Percentiles rank a stretch among this genome's conserved stretches.
Conservation (phyloP, 2,797 vertebrate genomes). For the Loris lydekkerianus region DNA sequence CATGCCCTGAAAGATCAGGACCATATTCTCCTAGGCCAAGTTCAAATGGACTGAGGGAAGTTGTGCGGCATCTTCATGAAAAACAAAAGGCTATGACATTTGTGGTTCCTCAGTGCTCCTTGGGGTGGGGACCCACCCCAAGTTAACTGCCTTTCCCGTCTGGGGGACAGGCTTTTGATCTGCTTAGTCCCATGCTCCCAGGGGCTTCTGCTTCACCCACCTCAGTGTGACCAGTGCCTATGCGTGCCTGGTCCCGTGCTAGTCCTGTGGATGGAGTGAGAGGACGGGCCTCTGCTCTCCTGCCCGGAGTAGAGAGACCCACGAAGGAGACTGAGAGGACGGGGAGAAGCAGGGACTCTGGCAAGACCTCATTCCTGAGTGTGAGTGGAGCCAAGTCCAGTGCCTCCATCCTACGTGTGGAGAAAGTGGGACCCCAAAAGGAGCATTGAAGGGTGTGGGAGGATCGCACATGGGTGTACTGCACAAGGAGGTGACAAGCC, state of each 20-base stretch:
- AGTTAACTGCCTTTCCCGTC: background rate
- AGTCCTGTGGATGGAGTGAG: too few species aligned
- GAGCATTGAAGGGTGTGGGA: accelerated
- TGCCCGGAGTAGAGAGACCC: background rate
- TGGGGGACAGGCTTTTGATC: background rate
- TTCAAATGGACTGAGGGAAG: background rate
- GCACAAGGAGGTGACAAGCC: background rate
- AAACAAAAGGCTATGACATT: background rate
- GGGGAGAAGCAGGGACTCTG: background rate
- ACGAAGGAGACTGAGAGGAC: background rate
- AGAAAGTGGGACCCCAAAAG: background rate
- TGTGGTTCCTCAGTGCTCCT: background rate
- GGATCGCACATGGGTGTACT: accelerated
- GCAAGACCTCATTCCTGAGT: background rate
- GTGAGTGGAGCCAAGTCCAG: background rate
- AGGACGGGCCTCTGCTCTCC: background rate
- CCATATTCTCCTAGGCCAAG: background rate
- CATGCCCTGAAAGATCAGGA: background rate
- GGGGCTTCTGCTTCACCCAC: background rate
- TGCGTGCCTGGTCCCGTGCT: too few species aligned
- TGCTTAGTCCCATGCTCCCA: background rate
- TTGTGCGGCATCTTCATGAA: background rate
- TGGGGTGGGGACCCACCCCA: background rate
- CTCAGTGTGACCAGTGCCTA: background rate
- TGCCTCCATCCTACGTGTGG: background rate